A percentile compares a stretch with the other conserved stretches of the same genome.
phyloP scores from a whole-genome alignment of 2,797 vertebrate genomes.

The Anabacerthia variegaticeps region DNA sequence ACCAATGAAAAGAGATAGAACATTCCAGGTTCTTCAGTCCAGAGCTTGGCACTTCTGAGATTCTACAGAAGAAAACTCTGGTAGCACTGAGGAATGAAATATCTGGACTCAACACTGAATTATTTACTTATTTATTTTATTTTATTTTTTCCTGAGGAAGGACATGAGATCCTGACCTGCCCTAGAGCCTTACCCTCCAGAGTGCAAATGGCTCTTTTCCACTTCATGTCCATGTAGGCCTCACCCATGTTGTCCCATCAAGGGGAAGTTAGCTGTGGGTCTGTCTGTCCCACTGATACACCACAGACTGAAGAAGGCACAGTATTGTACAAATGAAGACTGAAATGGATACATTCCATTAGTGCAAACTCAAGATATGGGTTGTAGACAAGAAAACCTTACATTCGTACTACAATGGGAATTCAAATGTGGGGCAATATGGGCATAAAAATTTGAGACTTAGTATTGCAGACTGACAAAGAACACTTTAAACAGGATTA shows the following conservation, averaged over 20 bases:
- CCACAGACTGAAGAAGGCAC: not conserved
- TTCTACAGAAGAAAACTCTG: not conserved
- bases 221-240: not conserved
- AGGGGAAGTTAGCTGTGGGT: not conserved
- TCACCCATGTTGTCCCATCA: fast-evolving
- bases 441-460: not conserved
- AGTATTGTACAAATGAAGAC: not conserved
- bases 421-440: not conserved
- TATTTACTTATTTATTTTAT: too few species aligned
- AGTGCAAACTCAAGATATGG: not conserved
- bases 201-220: not conserved
- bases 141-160: not conserved
- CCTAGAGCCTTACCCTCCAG: not conserved
- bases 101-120: not conserved
- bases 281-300: not conserved
- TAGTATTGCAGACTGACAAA: not conserved
- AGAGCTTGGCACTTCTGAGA: not conserved
- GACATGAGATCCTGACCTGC: not conserved
- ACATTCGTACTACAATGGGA: not conserved
- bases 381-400: not conserved
- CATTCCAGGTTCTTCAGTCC: not conserved
- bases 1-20: not conserved
- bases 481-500: not conserved
- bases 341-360: not conserved
- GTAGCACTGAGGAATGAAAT: not conserved